These are phyloP conservation scores for Gymnorhina tibicen DNA, from an alignment of 2,113 vertebrate species.

Conservation along the genomic window DNA sequence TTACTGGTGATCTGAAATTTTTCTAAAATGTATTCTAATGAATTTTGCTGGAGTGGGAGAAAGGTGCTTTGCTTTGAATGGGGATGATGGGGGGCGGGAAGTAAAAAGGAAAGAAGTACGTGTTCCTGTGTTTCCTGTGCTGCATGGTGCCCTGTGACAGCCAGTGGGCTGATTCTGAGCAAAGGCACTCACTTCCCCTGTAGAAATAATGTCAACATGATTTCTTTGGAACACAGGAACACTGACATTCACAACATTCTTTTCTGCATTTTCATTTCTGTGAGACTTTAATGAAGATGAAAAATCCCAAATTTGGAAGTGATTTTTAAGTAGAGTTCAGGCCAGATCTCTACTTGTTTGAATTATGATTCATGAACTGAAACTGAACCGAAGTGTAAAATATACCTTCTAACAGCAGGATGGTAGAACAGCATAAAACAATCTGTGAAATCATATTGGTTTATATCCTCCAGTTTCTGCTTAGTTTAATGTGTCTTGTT, in stretches of 20 bases:
- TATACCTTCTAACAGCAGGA: not conserved
- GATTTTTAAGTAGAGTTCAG: not conserved
- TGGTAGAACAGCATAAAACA: not conserved
- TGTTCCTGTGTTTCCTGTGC: not conserved
- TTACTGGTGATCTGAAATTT: not conserved
- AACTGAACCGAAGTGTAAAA: not conserved
- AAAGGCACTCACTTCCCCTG: not conserved
- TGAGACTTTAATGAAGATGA: not conserved
- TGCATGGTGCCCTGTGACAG: not conserved
- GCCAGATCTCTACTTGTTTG: not conserved
- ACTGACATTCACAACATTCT: not conserved
- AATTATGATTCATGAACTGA: not conserved
- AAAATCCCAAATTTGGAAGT: not conserved
- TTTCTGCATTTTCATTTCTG: not conserved
- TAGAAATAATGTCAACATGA: not conserved
- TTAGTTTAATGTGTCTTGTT: not conserved
- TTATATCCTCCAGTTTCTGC: not conserved
- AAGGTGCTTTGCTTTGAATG: not conserved
- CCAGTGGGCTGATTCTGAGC: not conserved
- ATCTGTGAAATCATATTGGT: not conserved
- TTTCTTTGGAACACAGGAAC: not conserved
- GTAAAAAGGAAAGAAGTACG: not conserved
- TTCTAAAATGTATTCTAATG: not conserved
- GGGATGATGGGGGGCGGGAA: rapidly evolving
- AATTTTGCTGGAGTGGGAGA: not conserved